Conservation (phyloP, 53 echinoderm and acorn worm species). For the Luidia sarsii region DNA sequence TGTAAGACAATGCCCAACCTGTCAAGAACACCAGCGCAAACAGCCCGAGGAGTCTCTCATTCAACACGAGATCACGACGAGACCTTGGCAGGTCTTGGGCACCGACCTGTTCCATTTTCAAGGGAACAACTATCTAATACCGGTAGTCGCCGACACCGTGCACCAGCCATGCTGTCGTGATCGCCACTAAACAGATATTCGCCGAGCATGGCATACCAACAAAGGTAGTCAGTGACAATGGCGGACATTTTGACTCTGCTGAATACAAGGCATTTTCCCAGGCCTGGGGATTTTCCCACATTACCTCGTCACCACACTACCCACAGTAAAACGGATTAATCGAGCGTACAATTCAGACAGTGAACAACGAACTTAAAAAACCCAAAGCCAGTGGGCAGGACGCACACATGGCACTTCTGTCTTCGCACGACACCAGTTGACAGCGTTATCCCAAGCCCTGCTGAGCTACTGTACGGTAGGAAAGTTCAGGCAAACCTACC, state of each 20-base stretch:
- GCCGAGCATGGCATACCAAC: conserved; percentile 64
- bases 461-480: conserved; percentile 51
- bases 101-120: conserved; percentile 64
- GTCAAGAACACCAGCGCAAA: conserved; percentile 31
- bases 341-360: conserved; percentile 60
- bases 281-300: conserved; percentile 62
- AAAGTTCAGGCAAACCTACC: conserved; percentile 18
- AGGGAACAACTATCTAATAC: conserved; percentile 44
- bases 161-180: conserved; percentile 54
- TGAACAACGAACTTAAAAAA: conserved; percentile 65
- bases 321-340: conserved; percentile 69
- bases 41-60: conserved; percentile 19
- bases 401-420: conserved; percentile 54
- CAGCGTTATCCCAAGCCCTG: conserved; percentile 52
- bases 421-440: conserved; percentile 61
- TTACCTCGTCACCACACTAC: conserved; percentile 63
- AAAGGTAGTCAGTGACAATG: conserved; percentile 60
- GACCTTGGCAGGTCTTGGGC: conserved; percentile 67
- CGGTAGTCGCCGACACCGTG: conserved; percentile 21
- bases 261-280: conserved; percentile 59
- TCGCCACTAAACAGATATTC: conserved; percentile 36
- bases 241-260: conserved; percentile 43
- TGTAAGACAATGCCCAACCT: conserved; percentile 41
- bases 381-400: conserved; percentile 42
- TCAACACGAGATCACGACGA: conserved; percentile 53